Conservation (phyloP, 2,113 vertebrate species). For the Ceuthmochares aereus region DNA sequence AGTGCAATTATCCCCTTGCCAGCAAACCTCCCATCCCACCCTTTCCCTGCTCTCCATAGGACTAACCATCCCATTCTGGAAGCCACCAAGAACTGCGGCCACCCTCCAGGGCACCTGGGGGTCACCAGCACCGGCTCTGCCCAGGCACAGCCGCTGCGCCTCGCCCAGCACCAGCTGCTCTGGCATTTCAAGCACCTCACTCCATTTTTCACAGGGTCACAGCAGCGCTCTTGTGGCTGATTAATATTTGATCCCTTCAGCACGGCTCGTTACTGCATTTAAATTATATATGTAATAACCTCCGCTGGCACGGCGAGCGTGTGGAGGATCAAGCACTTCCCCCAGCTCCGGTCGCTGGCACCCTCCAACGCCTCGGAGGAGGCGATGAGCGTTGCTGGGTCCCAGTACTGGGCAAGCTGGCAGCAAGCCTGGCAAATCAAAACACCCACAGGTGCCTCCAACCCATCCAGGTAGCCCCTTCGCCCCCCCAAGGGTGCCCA, state of each 20-base stretch:
- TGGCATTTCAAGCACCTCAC: constrained; percentile 41
- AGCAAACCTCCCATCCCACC: background rate
- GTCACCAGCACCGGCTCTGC: background rate
- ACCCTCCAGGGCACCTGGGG: background rate
- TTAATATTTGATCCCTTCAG: constrained; percentile 78
- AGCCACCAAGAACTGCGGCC: background rate
- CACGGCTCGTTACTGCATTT: constrained; percentile 71
- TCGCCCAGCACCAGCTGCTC: accelerated
- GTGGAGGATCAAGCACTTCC: accelerated
- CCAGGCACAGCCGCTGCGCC: accelerated
- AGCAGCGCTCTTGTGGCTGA: constrained; percentile 42
- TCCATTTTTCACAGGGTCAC: constrained; percentile 47
- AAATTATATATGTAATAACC: constrained; percentile 71
- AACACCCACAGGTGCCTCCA: background rate
- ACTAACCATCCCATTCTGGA: background rate
- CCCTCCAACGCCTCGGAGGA: background rate
- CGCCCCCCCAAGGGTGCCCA: accelerated
- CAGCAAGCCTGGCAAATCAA: background rate
- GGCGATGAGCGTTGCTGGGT: accelerated
- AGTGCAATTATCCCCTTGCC: accelerated
- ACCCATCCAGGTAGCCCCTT: background rate
- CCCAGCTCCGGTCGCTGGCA: accelerated
- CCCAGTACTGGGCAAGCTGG: background rate
- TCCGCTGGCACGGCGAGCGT: background rate
- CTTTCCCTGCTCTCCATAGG: accelerated